Conservation (phyloP, 2,797 vertebrate genomes). For the Halcyon smyrnensis region DNA sequence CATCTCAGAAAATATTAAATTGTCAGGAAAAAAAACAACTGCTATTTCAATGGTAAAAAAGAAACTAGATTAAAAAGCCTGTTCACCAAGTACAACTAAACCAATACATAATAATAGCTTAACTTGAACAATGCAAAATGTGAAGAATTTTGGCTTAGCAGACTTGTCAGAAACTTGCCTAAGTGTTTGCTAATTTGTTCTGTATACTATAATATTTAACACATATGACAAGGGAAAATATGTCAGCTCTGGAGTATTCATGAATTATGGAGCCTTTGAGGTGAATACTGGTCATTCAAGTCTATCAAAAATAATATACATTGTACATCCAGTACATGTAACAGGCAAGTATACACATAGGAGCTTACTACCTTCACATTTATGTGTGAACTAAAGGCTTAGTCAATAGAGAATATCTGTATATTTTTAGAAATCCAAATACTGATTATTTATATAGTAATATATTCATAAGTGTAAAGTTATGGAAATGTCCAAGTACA, state of each 20-base stretch:
- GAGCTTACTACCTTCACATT: neutral
- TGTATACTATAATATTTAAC: neutral
- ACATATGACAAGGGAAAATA: neutral
- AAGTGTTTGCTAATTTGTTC: neutral
- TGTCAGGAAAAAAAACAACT: neutral
- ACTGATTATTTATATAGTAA: neutral
- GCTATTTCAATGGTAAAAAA: neutral
- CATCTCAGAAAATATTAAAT: neutral
- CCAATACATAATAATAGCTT: neutral
- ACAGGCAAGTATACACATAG: neutral
- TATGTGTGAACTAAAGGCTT: neutral
- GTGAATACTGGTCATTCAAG: neutral
- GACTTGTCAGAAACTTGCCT: neutral
- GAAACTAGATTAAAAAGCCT: neutral
- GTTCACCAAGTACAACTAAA: neutral
- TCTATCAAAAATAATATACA: neutral
- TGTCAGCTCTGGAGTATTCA: neutral
- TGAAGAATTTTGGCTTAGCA: neutral
- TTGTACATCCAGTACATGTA: neutral
- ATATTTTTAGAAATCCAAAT: neutral
- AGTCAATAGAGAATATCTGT: neutral
- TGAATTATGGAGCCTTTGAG: neutral
- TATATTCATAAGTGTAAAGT: fast-evolving
- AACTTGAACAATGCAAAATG: neutral
- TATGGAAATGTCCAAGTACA: neutral